phyloP scores from a whole-genome alignment of 2,888 invertebrate species.

The Chromoteleia sp. region DNA sequence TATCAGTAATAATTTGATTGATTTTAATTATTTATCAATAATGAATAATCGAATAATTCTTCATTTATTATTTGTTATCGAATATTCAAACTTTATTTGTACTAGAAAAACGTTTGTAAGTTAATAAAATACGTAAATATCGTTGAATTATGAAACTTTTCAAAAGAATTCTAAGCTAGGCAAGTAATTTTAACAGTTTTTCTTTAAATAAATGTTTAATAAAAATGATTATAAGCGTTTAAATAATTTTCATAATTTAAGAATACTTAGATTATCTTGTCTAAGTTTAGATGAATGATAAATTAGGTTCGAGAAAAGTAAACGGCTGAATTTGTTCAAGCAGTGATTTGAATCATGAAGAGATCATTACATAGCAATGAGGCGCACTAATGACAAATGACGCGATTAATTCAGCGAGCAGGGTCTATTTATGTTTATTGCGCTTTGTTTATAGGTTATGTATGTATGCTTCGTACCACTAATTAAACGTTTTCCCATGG shows the following conservation, averaged over 20 bases:
- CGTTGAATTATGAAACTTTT: too few relatives aligned
- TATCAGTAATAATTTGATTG: too few relatives aligned
- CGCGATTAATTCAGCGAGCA: slow-evolving; percentile 59
- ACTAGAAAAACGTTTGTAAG: too few relatives aligned
- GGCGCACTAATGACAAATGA: slow-evolving; percentile 60
- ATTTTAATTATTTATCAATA: too few relatives aligned
- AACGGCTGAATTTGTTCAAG: slow-evolving; percentile 31
- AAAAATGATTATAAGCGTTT: too few relatives aligned
- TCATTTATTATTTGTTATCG: too few relatives aligned
- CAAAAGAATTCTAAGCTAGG: too few relatives aligned
- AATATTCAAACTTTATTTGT: too few relatives aligned
- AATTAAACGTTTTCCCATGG: slow-evolving; percentile 70
- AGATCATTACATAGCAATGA: slow-evolving; percentile 59
- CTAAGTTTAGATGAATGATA: slow-evolving; percentile 11
- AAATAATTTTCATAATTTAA: neutral
- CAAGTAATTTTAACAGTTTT: too few relatives aligned
- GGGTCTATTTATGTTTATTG: slow-evolving; percentile 55
- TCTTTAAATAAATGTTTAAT: too few relatives aligned
- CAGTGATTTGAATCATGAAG: slow-evolving; percentile 48
- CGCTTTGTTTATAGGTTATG: slow-evolving; percentile 54
- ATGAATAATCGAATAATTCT: too few relatives aligned
- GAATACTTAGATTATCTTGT: slow-evolving; percentile 2
- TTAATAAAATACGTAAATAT: too few relatives aligned
- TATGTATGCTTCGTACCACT: slow-evolving; percentile 51
- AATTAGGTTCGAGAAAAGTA: slow-evolving; percentile 13